These are phyloP conservation scores for Dicrostonyx torquatus DNA, from an alignment of 2,797 vertebrate species.

Conservation along the genomic window DNA sequence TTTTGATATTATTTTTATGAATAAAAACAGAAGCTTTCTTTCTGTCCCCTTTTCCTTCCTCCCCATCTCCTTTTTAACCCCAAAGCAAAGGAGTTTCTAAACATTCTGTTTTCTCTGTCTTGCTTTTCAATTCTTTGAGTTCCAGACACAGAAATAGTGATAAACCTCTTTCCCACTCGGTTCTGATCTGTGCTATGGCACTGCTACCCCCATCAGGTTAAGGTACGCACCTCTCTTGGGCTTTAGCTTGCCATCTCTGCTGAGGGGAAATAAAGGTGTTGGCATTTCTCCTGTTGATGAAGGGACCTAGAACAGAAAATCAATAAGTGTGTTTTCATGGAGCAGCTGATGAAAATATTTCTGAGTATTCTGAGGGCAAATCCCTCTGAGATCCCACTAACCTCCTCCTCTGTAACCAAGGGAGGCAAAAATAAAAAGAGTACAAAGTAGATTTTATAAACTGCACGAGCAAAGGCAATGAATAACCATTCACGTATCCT, in stretches of 20 bases:
- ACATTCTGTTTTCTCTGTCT: neutral
- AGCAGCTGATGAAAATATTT: neutral
- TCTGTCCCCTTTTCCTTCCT: neutral
- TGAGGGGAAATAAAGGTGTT: constrained; percentile 85
- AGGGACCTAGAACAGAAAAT: constrained; percentile 83
- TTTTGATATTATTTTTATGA: neutral
- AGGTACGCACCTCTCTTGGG: constrained; percentile 83
- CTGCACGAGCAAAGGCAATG: neutral
- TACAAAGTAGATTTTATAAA: constrained; percentile 21
- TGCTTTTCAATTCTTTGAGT: constrained; percentile 29
- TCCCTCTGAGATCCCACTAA: neutral
- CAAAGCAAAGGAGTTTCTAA: constrained; percentile 19
- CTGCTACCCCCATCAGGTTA: too few relatives aligned
- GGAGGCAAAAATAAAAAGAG: neutral
- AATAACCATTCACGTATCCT: neutral
- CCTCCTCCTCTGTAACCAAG: neutral
- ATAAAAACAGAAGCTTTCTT: neutral
- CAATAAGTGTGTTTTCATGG: constrained; percentile 7
- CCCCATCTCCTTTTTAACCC: neutral
- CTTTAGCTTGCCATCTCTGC: constrained; percentile 70
- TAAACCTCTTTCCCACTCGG: neutral
- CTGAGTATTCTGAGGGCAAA: neutral
- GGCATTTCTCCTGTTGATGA: constrained; percentile 85
- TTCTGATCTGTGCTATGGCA: neutral
- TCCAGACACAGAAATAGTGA: neutral